Percentiles rank a stretch among this genome's conserved stretches.
phyloP scores from a whole-genome alignment of 2,113 vertebrate genomes.

The Menura novaehollandiae region DNA sequence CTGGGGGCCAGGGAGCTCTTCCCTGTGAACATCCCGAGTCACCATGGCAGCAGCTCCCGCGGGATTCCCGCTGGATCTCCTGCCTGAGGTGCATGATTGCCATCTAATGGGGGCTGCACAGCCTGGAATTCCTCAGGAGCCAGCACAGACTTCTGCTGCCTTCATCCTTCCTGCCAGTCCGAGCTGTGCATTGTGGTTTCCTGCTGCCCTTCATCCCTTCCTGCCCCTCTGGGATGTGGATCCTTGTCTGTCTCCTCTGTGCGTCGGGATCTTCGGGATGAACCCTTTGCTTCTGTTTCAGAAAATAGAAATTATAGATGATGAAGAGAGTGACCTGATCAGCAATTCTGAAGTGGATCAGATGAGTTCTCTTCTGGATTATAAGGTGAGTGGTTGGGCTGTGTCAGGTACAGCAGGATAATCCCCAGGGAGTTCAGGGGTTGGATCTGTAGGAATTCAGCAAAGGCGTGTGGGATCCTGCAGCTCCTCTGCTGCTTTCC shows the following conservation, averaged over 20 bases:
- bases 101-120: slow-evolving; percentile 32
- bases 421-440: background rate
- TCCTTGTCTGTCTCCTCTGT: background rate
- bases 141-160: background rate
- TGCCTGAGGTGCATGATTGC: slow-evolving; percentile 44
- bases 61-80: background rate
- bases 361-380: slow-evolving; percentile 90
- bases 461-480: background rate
- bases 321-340: slow-evolving; percentile 85
- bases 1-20: background rate
- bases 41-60: background rate
- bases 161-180: background rate
- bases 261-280: background rate
- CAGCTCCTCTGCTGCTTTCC: background rate
- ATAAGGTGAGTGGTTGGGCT: slow-evolving; percentile 78
- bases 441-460: background rate
- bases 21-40: background rate
- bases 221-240: fast-evolving
- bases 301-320: slow-evolving; percentile 93
- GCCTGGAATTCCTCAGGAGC: background rate
- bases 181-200: background rate
- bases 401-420: background rate
- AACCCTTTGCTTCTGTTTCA: slow-evolving; percentile 58
- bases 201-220: background rate
- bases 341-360: slow-evolving; percentile 88